These are phyloP conservation scores for Drosophila yakuba DNA, from an alignment of 1,140 invertebrate genomes.

Conservation along the genomic window DNA sequence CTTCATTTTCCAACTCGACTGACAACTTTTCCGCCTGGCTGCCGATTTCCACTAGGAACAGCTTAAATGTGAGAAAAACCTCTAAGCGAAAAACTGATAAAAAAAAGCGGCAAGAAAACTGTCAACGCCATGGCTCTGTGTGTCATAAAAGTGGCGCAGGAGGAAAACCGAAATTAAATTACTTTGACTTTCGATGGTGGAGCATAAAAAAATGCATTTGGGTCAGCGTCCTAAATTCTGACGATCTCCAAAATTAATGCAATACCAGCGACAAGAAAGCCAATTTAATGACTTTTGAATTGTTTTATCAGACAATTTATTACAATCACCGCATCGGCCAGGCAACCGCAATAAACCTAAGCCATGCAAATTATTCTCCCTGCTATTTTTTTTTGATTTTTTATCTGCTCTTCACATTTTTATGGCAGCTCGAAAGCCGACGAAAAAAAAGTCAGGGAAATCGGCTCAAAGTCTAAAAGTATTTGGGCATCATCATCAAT, in stretches of 20 bases:
- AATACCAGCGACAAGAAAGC: slow-evolving; percentile 26
- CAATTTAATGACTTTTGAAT: slow-evolving; percentile 59
- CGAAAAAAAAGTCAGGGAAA: slow-evolving; percentile 12
- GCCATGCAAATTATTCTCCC: slow-evolving; percentile 45
- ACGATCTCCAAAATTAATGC: slow-evolving; percentile 38
- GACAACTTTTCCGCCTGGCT: slow-evolving; percentile 26
- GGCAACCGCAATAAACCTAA: slow-evolving; percentile 51
- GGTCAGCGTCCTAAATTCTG: slow-evolving; percentile 36
- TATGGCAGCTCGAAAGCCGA: slow-evolving; percentile 32
- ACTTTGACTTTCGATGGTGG: slow-evolving; percentile 52
- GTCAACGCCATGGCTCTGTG: slow-evolving; percentile 45
- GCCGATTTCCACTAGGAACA: slow-evolving; percentile 30
- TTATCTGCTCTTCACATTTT: slow-evolving; percentile 50
- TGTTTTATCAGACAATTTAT: slow-evolving; percentile 63
- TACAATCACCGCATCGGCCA: slow-evolving; percentile 42
- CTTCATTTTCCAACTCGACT: slow-evolving; percentile 20
- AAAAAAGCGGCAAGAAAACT: slow-evolving; percentile 41
- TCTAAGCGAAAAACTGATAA: slow-evolving; percentile 26
- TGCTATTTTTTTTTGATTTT: slow-evolving; percentile 10
- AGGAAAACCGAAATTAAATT: slow-evolving; percentile 60
- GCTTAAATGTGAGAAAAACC: slow-evolving; percentile 25
- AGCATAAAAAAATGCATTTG: slow-evolving; percentile 52
- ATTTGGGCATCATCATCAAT: slow-evolving; percentile 53
- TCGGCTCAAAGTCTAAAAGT: slow-evolving; percentile 51
- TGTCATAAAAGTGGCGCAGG: slow-evolving; percentile 37